A percentile compares a stretch with the other conserved stretches of the same genome.
These are phyloP conservation scores for Myotis yumanensis DNA, from an alignment of 2,113 vertebrate species.

Conservation along the genomic window DNA sequence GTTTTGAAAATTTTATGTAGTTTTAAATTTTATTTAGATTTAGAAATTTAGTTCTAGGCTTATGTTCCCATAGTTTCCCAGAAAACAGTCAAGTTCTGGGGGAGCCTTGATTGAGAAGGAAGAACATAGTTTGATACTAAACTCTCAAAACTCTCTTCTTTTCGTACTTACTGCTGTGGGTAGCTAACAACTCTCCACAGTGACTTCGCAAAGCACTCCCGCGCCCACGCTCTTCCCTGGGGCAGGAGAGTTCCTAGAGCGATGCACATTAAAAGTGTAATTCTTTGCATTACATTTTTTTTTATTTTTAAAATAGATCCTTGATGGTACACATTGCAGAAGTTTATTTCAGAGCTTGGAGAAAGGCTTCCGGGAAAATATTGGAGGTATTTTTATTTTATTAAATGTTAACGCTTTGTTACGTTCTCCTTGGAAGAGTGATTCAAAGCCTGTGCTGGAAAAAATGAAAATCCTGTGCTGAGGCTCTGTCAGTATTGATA, in stretches of 20 bases:
- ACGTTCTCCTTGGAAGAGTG: not conserved
- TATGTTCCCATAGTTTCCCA: not conserved
- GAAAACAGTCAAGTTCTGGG: not conserved
- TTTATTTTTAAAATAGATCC: constrained; percentile 80
- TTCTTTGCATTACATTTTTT: constrained; percentile 3
- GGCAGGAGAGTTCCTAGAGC: not conserved
- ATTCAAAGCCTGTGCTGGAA: not conserved
- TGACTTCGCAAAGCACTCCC: not conserved
- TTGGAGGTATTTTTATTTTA: constrained; percentile 83
- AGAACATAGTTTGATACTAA: not conserved
- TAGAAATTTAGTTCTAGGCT: not conserved
- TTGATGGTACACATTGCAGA: constrained; percentile 86
- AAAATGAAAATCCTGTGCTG: no score
- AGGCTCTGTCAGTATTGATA: not conserved
- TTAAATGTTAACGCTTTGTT: not conserved
- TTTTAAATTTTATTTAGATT: not conserved
- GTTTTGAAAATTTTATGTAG: not conserved
- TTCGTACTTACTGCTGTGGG: not conserved
- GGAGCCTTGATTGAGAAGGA: not conserved
- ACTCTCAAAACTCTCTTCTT: not conserved
- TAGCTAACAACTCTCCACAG: not conserved
- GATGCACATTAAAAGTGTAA: not conserved
- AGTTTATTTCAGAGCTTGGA: constrained; percentile 97
- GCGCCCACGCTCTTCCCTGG: not conserved
- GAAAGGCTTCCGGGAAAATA: constrained; percentile 89